Evolutionary conservation across 2,888 invertebrate species (phyloP), one percentile per base, ranked within the genome.

Genomic region (Glomeris marginata): DNA sequence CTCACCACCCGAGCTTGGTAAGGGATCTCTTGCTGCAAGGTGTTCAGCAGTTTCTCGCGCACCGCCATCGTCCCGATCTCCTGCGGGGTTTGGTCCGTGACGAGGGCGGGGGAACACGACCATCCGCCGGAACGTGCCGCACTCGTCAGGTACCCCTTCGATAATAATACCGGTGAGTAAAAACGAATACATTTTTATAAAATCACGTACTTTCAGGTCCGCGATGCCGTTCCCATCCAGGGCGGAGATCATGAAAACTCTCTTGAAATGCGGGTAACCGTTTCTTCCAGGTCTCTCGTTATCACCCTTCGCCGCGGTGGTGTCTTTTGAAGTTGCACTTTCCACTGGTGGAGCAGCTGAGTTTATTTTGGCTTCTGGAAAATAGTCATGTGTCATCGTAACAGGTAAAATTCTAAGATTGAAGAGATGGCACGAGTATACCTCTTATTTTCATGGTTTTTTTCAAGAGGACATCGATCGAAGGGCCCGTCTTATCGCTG

Each of bases 181-280:
- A n/a, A n/a, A n/a, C n/a, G n/a, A n/a, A n/a, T n/a, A n/a, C n/a
- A n/a, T n/a, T n/a, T n/a, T n/a, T 16, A 16, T 15, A n/a, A 41
- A 28, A 28, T 16, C 28, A 5, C 58, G 61, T 64, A 81, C 83
- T 70, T 77, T 76, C 28, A 90, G 69, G 58, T 80, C 78, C 33
- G 73, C 69, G 1, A 86, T 68, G 1, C 88, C 88, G 67, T 77
- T 78, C 20, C 82, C 82, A 50, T 77, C 77, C 22, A 88, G 64
- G 0, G 91, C 84, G 8, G 94, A 94, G n/a, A 90, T 76, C 73
- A 94, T 79, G 64, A 97, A 97, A 10, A 95, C 80, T 63, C 84
- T 80, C 22, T 77, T 74, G 67, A 98, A 98, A 57, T 81, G 65
- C n/a, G 76, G 74, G 11, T 59, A 56, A 8, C 52, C 51, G 16